Base-by-base conservation (phyloP, 2,888 invertebrate genomes). In the Pandemis heparana region DNA sequence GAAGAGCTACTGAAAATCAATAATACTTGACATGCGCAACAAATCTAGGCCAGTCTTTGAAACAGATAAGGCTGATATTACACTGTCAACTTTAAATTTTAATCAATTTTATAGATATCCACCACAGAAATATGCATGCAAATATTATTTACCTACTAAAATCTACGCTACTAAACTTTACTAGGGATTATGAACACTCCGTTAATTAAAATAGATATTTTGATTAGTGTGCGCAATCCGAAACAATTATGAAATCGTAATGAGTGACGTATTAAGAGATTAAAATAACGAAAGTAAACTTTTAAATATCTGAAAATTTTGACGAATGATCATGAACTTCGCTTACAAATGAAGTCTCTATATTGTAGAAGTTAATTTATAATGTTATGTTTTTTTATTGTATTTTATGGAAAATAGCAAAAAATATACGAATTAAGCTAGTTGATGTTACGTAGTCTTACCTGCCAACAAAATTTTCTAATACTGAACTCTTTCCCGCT, bases 391-490 rank as follows among this genome's bases (percentile, higher is more conserved):
- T 6, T 7, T 7, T n/a, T n/a, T 5, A 38, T 60, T 56, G 32
- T 60, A 6, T n/a, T n/a, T 39, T 5, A 38, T 60, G n/a, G 9
- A 59, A 60, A 60, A 12, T n/a, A 12, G 12, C 12, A 56, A 23
- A 8, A 60, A n/a, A 14, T n/a, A n/a, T n/a, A n/a, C 14, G 4
- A 60, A 39, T 60, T 23, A 60, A 39, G n/a, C 39, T 39, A 39
- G 39, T n/a, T 39, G 5, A 60, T 60, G 60, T 70, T 16, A 70
- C 38, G 51, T 23, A 65, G 41, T 53, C 96, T 95, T 95, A 99
- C 99, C 97, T 98, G 94, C 99, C 99, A 81, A 99, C 99, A 91
- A 99, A 99, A 95, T 99, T 99, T 95, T 99, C 99, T 89, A 99
- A 95, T 75, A 99, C 99, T 70, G 99, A 99, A 94, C 99, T 99